Conservation (phyloP, 2,113 vertebrate species). For the Urocitellus parryii region DNA sequence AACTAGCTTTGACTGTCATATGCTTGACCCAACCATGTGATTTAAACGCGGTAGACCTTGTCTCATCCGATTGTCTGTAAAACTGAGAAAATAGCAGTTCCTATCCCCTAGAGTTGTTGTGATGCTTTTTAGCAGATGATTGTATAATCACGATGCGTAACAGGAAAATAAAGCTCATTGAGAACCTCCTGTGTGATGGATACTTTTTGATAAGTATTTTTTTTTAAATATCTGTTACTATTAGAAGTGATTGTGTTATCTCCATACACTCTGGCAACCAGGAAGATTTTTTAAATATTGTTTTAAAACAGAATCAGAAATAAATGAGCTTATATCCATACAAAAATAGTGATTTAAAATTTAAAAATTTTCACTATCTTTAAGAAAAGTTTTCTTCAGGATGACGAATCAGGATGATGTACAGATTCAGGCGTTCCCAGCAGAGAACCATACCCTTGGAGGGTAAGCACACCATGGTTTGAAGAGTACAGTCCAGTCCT, state of each 20-base stretch:
- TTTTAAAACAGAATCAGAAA: conserved; percentile 7
- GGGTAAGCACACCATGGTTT: background rate
- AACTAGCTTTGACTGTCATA: background rate
- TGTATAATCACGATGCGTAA: background rate
- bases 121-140: background rate
- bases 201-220: background rate
- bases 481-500: background rate
- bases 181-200: background rate
- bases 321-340: background rate
- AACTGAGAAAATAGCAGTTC: background rate
- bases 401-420: background rate
- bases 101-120: background rate
- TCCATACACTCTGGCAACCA: background rate
- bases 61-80: background rate
- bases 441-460: background rate
- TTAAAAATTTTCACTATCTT: background rate
- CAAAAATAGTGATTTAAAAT: background rate
- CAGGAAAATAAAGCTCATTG: background rate
- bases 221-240: background rate
- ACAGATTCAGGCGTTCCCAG: background rate
- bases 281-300: background rate
- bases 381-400: background rate
- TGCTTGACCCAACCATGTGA: background rate
- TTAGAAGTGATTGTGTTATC: background rate
- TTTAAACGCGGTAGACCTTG: background rate